phyloP scores from a whole-genome alignment of 2,888 invertebrate genomes.

The Gisinianus flammeolus region DNA sequence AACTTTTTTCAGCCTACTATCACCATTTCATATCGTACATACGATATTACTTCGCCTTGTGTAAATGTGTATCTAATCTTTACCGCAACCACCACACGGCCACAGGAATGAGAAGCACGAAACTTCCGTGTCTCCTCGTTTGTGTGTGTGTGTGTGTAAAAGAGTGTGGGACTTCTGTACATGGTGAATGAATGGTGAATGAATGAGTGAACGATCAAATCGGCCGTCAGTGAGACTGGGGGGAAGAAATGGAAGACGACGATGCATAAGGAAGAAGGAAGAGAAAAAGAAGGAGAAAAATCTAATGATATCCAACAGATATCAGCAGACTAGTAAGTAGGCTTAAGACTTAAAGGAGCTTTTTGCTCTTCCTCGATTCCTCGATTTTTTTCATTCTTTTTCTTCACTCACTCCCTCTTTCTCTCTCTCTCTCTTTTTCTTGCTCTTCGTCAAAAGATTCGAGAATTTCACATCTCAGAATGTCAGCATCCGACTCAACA shows the following conservation, averaged over 20 bases:
- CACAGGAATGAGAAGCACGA: too few species aligned
- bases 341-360: neutral
- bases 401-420: neutral
- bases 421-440: neutral
- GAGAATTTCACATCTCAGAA: too few species aligned
- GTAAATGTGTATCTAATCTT: too few species aligned
- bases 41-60: too few species aligned
- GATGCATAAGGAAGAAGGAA: neutral
- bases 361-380: neutral
- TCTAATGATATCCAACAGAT: neutral
- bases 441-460: neutral
- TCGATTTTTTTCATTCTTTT: neutral
- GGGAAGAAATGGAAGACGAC: neutral
- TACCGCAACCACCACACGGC: too few species aligned
- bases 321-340: neutral
- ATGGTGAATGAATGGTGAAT: too few species aligned
- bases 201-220: neutral
- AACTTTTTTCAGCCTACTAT: too few species aligned
- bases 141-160: constrained; percentile 1
- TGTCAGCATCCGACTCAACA: too few species aligned
- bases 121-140: too few species aligned
- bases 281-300: neutral
- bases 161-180: neutral
- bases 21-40: too few species aligned
- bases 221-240: too few species aligned